Conservation (phyloP, 2,113 vertebrate species). For the Onychorhynchus coronatus region DNA sequence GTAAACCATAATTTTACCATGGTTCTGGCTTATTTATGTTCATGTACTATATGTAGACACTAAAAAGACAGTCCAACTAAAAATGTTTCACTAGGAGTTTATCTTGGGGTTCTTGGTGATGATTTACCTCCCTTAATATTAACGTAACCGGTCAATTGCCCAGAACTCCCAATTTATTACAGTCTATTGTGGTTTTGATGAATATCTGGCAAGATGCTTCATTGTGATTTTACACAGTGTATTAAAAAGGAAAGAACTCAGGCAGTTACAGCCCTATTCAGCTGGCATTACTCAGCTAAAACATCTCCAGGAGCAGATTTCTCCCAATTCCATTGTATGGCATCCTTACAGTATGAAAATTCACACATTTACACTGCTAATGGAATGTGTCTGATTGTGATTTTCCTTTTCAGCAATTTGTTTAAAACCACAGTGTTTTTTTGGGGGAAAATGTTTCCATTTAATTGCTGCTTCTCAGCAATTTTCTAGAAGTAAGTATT, state of each 20-base stretch:
- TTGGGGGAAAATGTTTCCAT: fast-evolving
- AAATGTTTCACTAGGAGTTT: neutral
- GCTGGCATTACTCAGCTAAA: neutral
- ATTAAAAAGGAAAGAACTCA: neutral
- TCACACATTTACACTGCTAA: neutral
- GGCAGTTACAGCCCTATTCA: neutral
- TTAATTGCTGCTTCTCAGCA: neutral
- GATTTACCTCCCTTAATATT: neutral
- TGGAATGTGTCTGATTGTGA: neutral
- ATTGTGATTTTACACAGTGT: neutral
- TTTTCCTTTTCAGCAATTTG: neutral
- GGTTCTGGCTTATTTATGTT: neutral
- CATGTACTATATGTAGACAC: neutral
- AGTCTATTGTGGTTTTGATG: neutral
- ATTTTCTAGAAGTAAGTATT: neutral
- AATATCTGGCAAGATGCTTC: neutral
- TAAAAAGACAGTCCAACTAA: neutral
- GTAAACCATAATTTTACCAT: neutral
- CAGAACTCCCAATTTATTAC: constrained; percentile 2
- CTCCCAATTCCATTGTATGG: fast-evolving
- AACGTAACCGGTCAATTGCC: neutral
- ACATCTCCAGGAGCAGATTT: neutral
- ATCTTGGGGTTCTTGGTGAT: neutral
- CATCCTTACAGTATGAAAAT: neutral
- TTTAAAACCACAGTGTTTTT: neutral